Percentiles rank a stretch among this genome's conserved stretches.
These are phyloP conservation scores for Schizopygopsis malacanthus DNA, from an alignment of 2,797 vertebrate genomes.

Conservation along the genomic window DNA sequence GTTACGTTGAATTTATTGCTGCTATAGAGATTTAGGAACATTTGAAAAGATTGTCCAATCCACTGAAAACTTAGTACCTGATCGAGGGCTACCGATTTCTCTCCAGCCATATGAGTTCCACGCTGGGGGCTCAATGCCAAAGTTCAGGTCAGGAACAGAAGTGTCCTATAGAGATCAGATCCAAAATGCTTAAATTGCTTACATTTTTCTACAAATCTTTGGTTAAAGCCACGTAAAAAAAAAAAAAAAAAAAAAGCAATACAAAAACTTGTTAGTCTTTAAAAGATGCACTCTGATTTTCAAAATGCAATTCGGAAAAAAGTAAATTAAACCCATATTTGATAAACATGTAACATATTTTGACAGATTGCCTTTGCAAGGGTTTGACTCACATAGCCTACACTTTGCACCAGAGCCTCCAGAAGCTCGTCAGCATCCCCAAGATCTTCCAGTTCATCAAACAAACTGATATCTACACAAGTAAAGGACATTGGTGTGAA, in stretches of 20 bases:
- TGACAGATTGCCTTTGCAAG: not conserved
- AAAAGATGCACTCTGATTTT: not conserved
- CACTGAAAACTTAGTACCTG: conserved; percentile 73
- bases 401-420: conserved; percentile 70
- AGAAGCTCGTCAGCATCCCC: conserved; percentile 81
- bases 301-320: not conserved
- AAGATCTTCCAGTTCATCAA: conserved; percentile 87
- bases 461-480: conserved; percentile 85
- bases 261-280: not conserved
- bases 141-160: conserved; percentile 81
- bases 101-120: conserved; percentile 82
- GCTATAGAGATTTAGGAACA: not conserved
- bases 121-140: conserved; percentile 86
- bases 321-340: not conserved
- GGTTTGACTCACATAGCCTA: conserved; percentile 76
- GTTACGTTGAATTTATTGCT: not conserved
- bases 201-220: not conserved
- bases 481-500: conserved; percentile 21
- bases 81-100: conserved; percentile 73
- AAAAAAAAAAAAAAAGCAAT: too few species aligned
- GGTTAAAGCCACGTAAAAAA: not conserved
- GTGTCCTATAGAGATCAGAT: conserved; percentile 74
- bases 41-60: not conserved
- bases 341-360: not conserved
- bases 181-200: conserved; percentile 26